These are phyloP conservation scores for Sebastes goodei DNA, from an alignment of 2,797 vertebrate genomes.

Conservation along the genomic window DNA sequence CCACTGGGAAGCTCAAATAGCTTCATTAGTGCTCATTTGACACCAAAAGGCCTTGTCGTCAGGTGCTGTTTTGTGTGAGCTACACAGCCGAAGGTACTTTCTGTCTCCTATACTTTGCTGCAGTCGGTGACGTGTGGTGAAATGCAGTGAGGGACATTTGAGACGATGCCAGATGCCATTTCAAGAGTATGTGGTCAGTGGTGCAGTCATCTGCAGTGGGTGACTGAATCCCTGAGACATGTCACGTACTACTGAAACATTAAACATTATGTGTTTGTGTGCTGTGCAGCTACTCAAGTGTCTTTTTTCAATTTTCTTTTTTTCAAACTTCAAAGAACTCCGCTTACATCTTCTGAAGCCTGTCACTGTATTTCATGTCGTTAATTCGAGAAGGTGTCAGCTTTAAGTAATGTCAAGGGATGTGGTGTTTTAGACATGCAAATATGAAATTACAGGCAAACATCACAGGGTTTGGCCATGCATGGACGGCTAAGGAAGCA, in stretches of 20 bases:
- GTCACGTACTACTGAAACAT: slow-evolving; percentile 32
- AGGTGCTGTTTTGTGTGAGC: slow-evolving; percentile 19
- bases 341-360: not conserved
- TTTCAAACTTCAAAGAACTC: not conserved
- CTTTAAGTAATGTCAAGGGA: not conserved
- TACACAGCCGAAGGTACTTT: slow-evolving; percentile 39
- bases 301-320: not conserved
- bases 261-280: slow-evolving; percentile 18
- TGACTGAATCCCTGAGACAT: slow-evolving; percentile 21
- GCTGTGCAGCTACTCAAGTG: not conserved
- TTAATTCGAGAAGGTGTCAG: not conserved
- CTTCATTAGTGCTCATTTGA: slow-evolving; percentile 39
- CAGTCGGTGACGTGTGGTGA: slow-evolving; percentile 27
- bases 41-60: slow-evolving; percentile 51
- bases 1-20: slow-evolving; percentile 29
- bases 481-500: not conserved
- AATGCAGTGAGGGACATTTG: slow-evolving; percentile 59
- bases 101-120: slow-evolving; percentile 16
- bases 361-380: not conserved
- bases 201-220: slow-evolving; percentile 39
- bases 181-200: slow-evolving; percentile 42
- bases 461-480: not conserved
- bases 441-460: slow-evolving; percentile 1
- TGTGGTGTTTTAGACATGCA: not conserved
- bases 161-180: slow-evolving; percentile 67